Evolutionary conservation across 2,113 vertebrate genomes (phyloP).

Genomic region (Psittacus erithacus): DNA sequence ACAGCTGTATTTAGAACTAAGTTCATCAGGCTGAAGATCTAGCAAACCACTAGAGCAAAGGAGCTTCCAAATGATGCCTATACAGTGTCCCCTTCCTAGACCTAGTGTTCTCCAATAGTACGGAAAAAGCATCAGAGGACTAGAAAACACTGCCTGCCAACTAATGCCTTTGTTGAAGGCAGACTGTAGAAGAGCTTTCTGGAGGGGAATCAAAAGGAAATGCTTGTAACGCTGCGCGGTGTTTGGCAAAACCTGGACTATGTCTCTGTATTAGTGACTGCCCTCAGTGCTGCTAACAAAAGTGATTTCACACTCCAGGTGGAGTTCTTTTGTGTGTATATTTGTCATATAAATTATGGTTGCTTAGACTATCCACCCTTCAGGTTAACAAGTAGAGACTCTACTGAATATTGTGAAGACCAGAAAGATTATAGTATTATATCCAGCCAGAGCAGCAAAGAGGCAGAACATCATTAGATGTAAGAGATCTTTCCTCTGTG

Average conservation of each 20-base stretch:
- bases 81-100: not conserved
- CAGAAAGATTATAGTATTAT: not conserved
- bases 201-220: not conserved
- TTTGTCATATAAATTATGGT: not conserved
- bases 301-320: not conserved
- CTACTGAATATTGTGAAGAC: not conserved
- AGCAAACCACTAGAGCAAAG: not conserved
- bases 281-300: not conserved
- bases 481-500: not conserved
- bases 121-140: not conserved
- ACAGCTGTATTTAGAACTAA: not conserved
- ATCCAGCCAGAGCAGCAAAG: not conserved
- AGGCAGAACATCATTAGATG: not conserved
- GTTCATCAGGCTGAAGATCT: not conserved
- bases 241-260: not conserved
- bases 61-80: not conserved
- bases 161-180: not conserved
- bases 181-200: not conserved
- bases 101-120: not conserved
- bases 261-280: not conserved
- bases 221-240: not conserved
- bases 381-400: not conserved
- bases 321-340: not conserved
- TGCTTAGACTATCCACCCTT: not conserved
- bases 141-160: not conserved